These are phyloP conservation scores for Trachythela sp. DNA, from an alignment of 64 coral and sea anemone species.

Conservation along the genomic window DNA sequence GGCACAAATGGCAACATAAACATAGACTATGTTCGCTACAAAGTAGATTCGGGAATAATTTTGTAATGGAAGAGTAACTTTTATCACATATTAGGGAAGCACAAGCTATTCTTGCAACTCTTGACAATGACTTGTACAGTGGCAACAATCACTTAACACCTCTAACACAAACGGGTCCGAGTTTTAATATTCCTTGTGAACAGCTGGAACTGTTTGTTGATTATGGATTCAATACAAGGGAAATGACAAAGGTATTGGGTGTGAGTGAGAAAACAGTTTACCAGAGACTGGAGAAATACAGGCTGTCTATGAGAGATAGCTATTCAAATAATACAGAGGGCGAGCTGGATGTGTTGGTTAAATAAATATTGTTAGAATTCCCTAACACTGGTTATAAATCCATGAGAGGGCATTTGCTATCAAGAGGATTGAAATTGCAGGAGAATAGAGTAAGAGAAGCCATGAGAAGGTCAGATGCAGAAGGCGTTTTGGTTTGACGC, in stretches of 20 bases:
- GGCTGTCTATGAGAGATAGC: slow-evolving; percentile 26
- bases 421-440: slow-evolving; percentile 51
- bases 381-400: slow-evolving; percentile 57
- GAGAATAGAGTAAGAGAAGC: slow-evolving; percentile 31
- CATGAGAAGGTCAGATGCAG: slow-evolving; percentile 56
- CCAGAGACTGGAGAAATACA: slow-evolving; percentile 47
- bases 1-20: neutral
- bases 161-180: slow-evolving; percentile 25
- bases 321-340: slow-evolving; percentile 32
- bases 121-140: slow-evolving; percentile 21
- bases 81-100: slow-evolving; percentile 42
- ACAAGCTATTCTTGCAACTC: slow-evolving; percentile 25
- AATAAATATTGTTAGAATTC: slow-evolving; percentile 42
- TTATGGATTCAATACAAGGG: slow-evolving; percentile 28
- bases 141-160: neutral
- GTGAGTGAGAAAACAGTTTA: slow-evolving; percentile 52
- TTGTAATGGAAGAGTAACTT: slow-evolving; percentile 44
- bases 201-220: slow-evolving; percentile 44
- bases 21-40: slow-evolving; percentile 50
- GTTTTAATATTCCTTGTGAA: slow-evolving; percentile 45
- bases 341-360: slow-evolving; percentile 49
- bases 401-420: slow-evolving; percentile 57
- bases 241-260: slow-evolving; percentile 36
- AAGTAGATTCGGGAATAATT: slow-evolving; percentile 34
- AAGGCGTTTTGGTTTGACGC: slow-evolving; percentile 48